Conservation (phyloP, 2,888 invertebrate genomes). For the Clanis bilineata region DNA sequence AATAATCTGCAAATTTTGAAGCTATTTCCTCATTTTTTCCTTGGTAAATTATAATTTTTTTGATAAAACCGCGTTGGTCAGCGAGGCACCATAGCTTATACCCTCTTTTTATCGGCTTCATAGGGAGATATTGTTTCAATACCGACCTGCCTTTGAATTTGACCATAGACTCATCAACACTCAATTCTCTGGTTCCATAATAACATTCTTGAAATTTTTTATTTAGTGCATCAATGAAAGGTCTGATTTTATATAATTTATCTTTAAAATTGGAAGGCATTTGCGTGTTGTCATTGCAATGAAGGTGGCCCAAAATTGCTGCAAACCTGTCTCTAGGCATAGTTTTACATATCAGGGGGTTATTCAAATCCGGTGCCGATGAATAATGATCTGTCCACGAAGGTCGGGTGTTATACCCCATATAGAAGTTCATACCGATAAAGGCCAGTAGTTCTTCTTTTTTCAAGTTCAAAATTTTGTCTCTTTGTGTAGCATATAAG, state of each 20-base stretch:
- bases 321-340: slow-evolving; percentile 21
- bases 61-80: slow-evolving; percentile 25
- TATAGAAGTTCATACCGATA: slow-evolving; percentile 9
- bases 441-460: slow-evolving; percentile 11
- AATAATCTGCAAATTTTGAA: slow-evolving; percentile 18
- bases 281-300: slow-evolving; percentile 20
- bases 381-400: slow-evolving; percentile 30
- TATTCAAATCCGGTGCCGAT: slow-evolving; percentile 29
- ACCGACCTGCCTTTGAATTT: slow-evolving; percentile 31
- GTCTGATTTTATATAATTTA: slow-evolving; percentile 26
- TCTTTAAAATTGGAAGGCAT: slow-evolving; percentile 24
- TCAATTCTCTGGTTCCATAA: slow-evolving; percentile 31
- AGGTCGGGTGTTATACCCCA: slow-evolving; percentile 24
- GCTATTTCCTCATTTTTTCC: slow-evolving; percentile 28
- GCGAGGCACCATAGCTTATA: slow-evolving; percentile 30
- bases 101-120: slow-evolving; percentile 43
- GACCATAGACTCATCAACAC: slow-evolving; percentile 34
- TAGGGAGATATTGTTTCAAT: slow-evolving; percentile 41
- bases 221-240: slow-evolving; percentile 26
- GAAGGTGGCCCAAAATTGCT: slow-evolving; percentile 5
- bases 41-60: slow-evolving; percentile 29
- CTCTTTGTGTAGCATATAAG: slow-evolving; percentile 13
- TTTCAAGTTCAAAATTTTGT: slow-evolving; percentile 14
- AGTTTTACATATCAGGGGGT: slow-evolving; percentile 23
- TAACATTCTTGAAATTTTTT: slow-evolving; percentile 28